A percentile compares a stretch with the other conserved stretches of the same genome.
These are phyloP conservation scores for Cheilosia soror DNA, from an alignment of 2,888 invertebrate genomes.

Conservation along the genomic window DNA sequence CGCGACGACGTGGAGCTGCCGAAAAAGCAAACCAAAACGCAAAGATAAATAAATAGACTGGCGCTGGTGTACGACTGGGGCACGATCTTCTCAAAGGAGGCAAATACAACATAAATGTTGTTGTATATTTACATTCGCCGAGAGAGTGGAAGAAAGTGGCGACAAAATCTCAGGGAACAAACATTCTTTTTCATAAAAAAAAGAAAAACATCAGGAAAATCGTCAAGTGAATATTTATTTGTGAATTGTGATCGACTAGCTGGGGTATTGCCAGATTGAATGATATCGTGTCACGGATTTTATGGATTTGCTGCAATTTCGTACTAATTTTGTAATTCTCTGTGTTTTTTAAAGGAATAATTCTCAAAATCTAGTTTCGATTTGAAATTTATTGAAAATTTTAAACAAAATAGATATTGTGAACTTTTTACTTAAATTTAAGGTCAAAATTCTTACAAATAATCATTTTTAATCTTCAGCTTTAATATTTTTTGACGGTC, in stretches of 20 bases:
- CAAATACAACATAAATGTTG: constrained; percentile 49
- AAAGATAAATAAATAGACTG: constrained; percentile 75
- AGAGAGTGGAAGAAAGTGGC: constrained; percentile 72
- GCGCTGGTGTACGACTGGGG: constrained; percentile 17
- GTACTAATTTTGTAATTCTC: not conserved
- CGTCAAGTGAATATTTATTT: constrained; percentile 56
- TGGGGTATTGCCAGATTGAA: constrained; percentile 44
- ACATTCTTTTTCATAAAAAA: constrained; percentile 28
- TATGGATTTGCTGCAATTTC: not conserved
- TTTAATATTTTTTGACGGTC: no score
- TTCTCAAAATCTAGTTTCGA: no score
- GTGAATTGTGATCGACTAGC: constrained; percentile 17
- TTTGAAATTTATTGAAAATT: no score
- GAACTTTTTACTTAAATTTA: no score
- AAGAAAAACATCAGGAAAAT: constrained; percentile 27
- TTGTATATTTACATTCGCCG: constrained; percentile 69
- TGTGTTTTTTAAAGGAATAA: no score
- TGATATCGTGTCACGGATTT: not conserved
- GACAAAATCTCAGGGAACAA: constrained; percentile 72
- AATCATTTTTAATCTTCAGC: no score
- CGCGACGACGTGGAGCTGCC: constrained; percentile 54
- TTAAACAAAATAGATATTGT: no score
- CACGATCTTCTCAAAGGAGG: constrained; percentile 59
- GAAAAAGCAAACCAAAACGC: constrained; percentile 70
- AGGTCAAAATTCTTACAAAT: no score